Conservation (phyloP, 2,888 invertebrate species). For the Epirrita christyi region DNA sequence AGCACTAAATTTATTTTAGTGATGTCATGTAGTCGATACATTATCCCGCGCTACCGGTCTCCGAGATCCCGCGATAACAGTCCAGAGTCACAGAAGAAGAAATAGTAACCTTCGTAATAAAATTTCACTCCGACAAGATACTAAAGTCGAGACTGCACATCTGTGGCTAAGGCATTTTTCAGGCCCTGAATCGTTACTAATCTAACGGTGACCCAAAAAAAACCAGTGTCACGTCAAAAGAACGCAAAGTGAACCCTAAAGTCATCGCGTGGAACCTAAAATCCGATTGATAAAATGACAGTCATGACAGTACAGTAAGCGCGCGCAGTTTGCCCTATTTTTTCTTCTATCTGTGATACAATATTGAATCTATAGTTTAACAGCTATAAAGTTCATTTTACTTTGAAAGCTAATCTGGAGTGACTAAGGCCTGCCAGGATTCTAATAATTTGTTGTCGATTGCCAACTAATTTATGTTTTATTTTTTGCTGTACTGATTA, state of each 20-base stretch:
- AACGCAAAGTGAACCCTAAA: too few species aligned
- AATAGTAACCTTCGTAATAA: slow-evolving; percentile 5
- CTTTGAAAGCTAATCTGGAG: not conserved
- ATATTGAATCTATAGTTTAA: too few species aligned
- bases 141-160: too few species aligned
- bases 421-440: slow-evolving; percentile 36
- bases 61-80: slow-evolving; percentile 62
- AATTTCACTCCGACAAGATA: slow-evolving; percentile 13
- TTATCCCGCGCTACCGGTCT: slow-evolving; percentile 70
- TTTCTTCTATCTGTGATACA: too few species aligned
- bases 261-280: too few species aligned
- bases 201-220: too few species aligned
- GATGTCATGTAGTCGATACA: slow-evolving; percentile 71
- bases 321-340: too few species aligned
- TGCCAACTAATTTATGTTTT: slow-evolving; percentile 53
- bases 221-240: too few species aligned
- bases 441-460: slow-evolving; percentile 66
- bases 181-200: too few species aligned
- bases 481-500: slow-evolving; percentile 31
- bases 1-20: slow-evolving; percentile 74
- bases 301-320: too few species aligned
- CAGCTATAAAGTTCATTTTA: slow-evolving; percentile 6
- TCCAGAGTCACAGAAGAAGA: slow-evolving; percentile 15
- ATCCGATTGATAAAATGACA: too few species aligned
- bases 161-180: too few species aligned